Evolutionary conservation across 2,113 vertebrate genomes (phyloP).

Genomic region (Apodemus speciosus): DNA sequence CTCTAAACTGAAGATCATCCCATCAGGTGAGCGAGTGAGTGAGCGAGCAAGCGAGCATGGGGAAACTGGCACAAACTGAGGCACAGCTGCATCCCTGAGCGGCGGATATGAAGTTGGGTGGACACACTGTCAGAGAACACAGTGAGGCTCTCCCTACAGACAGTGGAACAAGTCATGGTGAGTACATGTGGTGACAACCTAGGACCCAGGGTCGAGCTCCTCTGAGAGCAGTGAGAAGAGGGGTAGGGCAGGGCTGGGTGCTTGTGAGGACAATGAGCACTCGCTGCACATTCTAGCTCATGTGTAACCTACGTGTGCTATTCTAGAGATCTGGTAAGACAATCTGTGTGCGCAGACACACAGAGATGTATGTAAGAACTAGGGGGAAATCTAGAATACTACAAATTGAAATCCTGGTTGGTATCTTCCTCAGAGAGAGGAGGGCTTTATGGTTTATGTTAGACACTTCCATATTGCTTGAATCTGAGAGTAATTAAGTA

Average conservation of each 20-base stretch:
- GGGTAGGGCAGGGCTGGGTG: neutral
- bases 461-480: conserved; percentile 23
- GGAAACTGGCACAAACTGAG: neutral
- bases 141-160: neutral
- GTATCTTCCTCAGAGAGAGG: neutral
- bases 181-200: neutral
- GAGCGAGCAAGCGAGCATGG: neutral
- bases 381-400: neutral
- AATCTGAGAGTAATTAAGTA: conserved; percentile 52
- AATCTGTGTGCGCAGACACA: neutral
- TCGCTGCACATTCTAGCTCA: neutral
- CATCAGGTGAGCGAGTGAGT: neutral
- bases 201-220: neutral
- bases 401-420: conserved; percentile 31
- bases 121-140: neutral
- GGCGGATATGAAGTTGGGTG: neutral
- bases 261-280: neutral
- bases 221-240: conserved; percentile 1
- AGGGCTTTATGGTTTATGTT: conserved; percentile 1
- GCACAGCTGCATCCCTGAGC: neutral
- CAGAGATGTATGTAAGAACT: neutral
- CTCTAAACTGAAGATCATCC: neutral
- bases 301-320: neutral
- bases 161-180: neutral
- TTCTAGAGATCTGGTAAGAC: conserved; percentile 32